These are phyloP conservation scores for Sminthurides bifidus DNA, from an alignment of 1,140 invertebrate species.

Conservation along the genomic window DNA sequence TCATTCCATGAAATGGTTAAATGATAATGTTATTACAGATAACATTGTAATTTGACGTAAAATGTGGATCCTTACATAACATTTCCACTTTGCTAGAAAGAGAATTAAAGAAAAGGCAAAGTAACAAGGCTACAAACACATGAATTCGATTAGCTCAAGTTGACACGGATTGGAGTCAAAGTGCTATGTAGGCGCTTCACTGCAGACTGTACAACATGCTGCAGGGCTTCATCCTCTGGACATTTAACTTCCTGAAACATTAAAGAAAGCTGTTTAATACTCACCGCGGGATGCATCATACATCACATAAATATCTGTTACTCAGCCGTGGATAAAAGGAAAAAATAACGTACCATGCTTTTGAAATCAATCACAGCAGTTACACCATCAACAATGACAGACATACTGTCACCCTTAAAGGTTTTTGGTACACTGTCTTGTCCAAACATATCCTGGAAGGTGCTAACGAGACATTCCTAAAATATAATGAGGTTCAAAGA, in stretches of 20 bases:
- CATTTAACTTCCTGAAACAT: slow-evolving; percentile 61
- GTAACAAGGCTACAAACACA: no score
- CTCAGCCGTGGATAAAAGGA: background rate
- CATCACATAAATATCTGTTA: background rate
- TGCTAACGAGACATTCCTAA: slow-evolving; percentile 80
- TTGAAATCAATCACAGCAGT: slow-evolving; percentile 74
- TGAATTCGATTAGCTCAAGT: no score
- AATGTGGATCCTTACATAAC: no score
- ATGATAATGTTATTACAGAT: no score
- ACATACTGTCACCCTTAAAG: slow-evolving; percentile 78
- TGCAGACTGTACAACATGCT: slow-evolving; percentile 73
- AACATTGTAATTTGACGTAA: no score
- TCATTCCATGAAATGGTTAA: no score
- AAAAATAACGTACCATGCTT: slow-evolving; percentile 46
- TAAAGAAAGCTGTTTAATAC: slow-evolving; percentile 6
- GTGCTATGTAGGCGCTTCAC: slow-evolving; percentile 73
- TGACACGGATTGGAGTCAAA: slow-evolving; percentile 48
- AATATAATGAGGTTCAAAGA: slow-evolving; percentile 33
- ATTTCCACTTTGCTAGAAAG: no score
- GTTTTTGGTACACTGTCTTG: slow-evolving; percentile 87
- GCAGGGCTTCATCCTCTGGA: slow-evolving; percentile 63
- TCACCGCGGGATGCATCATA: background rate
- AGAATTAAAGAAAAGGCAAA: no score
- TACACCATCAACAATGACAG: slow-evolving; percentile 72
- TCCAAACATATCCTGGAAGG: slow-evolving; percentile 90